Conservation (phyloP, 2,888 invertebrate species). For the Epiblema foenella region DNA sequence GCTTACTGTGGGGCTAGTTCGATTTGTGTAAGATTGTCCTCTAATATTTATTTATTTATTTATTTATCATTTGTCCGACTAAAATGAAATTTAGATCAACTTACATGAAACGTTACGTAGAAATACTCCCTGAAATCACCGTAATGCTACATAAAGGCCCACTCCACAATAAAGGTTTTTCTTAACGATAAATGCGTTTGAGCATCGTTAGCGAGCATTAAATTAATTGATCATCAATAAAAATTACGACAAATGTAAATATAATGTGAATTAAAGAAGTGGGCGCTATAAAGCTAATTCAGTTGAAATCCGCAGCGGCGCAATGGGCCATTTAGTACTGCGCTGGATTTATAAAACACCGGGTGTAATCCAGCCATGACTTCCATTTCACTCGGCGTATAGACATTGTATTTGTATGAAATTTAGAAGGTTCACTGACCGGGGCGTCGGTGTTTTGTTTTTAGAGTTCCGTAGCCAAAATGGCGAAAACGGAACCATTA, state of each 20-base stretch:
- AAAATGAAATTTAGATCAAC: no score
- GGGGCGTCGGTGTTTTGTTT: no score
- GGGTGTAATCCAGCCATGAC: constrained; percentile 62
- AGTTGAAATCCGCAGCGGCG: constrained; percentile 69
- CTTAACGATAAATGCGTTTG: background rate
- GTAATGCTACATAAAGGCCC: no score
- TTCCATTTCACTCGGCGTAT: background rate
- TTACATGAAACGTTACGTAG: no score
- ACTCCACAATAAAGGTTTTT: background rate
- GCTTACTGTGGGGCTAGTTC: no score
- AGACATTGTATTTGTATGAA: background rate
- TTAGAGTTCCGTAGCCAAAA: no score
- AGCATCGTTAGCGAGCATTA: constrained; percentile 48
- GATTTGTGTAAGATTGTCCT: no score
- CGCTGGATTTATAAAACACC: constrained; percentile 78
- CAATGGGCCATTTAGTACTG: constrained; percentile 75
- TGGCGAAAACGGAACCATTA: no score
- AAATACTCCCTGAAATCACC: no score
- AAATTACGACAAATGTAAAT: constrained; percentile 58
- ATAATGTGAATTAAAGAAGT: constrained; percentile 74
- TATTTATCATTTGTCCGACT: no score
- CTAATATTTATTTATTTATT: no score
- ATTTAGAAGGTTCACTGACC: no score
- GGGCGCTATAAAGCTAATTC: constrained; percentile 75
- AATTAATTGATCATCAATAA: constrained; percentile 51